phyloP scores from a whole-genome alignment of 2,888 invertebrate genomes.

The Holacanthella duospinosa region DNA sequence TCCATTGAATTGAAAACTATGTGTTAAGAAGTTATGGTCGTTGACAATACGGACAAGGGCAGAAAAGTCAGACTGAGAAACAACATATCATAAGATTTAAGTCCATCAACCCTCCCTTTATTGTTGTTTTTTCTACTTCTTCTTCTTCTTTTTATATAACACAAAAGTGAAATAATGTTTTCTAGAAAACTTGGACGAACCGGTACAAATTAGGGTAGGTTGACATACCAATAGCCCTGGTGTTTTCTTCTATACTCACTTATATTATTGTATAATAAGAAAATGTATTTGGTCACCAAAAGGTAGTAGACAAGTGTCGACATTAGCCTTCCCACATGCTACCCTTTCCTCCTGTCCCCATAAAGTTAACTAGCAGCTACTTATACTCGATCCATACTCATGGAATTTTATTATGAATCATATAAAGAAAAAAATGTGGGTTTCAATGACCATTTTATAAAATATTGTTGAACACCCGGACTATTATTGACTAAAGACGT shows the following conservation, averaged over 20 bases:
- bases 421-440: too few species aligned
- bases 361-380: neutral
- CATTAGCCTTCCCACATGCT: constrained; percentile 34
- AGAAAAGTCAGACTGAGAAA: constrained; percentile 16
- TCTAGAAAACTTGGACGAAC: too few species aligned
- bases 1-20: constrained; percentile 18
- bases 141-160: neutral
- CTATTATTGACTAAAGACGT: too few species aligned
- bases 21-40: neutral
- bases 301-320: constrained; percentile 37
- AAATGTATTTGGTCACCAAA: constrained; percentile 33
- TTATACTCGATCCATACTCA: neutral
- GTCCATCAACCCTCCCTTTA: neutral
- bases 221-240: constrained; percentile 2
- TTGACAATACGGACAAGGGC: constrained; percentile 27
- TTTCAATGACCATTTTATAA: too few species aligned
- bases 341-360: neutral
- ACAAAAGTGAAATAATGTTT: too few species aligned
- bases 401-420: too few species aligned
- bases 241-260: constrained; percentile 19
- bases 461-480: too few species aligned
- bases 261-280: too few species aligned
- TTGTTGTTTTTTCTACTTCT: too few species aligned
- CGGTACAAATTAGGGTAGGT: constrained; percentile 33
- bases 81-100: constrained; percentile 3